phyloP scores from a whole-genome alignment of 2,113 vertebrate species.

The Eudorcas thomsonii region DNA sequence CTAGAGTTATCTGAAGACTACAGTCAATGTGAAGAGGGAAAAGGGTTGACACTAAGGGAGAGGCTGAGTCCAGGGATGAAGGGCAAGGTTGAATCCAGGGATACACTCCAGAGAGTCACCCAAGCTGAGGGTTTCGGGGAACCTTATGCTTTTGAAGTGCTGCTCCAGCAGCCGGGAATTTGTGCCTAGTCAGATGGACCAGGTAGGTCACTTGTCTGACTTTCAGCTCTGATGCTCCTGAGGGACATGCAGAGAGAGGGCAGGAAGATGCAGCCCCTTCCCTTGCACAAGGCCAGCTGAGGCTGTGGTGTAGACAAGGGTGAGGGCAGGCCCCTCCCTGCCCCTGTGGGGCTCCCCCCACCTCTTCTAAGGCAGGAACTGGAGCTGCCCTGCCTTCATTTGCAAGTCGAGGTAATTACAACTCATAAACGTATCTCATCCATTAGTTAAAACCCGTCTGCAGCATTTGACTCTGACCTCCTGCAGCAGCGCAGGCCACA shows the following conservation, averaged over 20 bases:
- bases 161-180: neutral
- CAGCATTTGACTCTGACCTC: conserved; percentile 53
- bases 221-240: neutral
- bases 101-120: neutral
- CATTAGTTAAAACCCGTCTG: conserved; percentile 52
- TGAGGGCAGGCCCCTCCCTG: neutral
- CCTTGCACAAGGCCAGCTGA: neutral
- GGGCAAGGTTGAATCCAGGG: neutral
- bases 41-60: too few relatives aligned
- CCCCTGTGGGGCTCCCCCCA: neutral
- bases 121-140: neutral
- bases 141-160: neutral
- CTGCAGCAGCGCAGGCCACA: neutral
- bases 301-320: neutral
- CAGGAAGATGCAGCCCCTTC: neutral
- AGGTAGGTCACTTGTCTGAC: neutral
- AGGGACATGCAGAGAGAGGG: neutral
- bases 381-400: conserved; percentile 18
- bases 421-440: conserved; percentile 43
- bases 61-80: neutral
- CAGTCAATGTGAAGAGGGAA: neutral
- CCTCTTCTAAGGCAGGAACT: neutral
- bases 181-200: neutral
- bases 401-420: conserved; percentile 55
- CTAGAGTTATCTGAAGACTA: neutral